Evolutionary conservation across 1,140 invertebrate genomes (phyloP).

Genomic region (Drosophila persimilis): DNA sequence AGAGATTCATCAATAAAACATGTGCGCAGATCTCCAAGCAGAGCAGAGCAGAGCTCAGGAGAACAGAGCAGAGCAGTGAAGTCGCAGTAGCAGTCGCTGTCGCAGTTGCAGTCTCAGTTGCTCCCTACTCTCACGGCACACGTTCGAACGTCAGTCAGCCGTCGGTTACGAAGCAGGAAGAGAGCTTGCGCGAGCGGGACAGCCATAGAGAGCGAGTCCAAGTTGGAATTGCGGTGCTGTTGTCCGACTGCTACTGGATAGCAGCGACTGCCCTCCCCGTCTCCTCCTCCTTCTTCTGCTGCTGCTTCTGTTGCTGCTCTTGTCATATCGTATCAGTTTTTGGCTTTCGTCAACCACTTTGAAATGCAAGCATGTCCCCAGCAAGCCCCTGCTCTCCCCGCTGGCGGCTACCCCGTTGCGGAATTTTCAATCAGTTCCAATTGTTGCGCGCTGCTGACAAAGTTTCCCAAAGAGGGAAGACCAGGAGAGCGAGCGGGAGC

Average conservation of each 20-base stretch:
- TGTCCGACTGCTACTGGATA: constrained; percentile 11
- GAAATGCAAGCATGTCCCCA: constrained; percentile 51
- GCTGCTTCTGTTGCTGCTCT: constrained; percentile 66
- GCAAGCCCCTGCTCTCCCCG: neutral
- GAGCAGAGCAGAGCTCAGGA: too few relatives aligned
- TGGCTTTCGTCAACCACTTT: constrained; percentile 71
- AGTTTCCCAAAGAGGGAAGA: constrained; percentile 31
- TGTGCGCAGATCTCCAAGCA: constrained; percentile 50
- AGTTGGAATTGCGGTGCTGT: constrained; percentile 5
- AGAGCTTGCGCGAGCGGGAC: too few relatives aligned
- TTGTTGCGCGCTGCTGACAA: constrained; percentile 77
- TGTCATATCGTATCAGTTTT: constrained; percentile 80
- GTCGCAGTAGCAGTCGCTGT: constrained; percentile 9
- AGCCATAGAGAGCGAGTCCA: constrained; percentile 24
- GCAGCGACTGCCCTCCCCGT: neutral
- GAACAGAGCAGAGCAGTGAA: neutral
- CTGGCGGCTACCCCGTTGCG: constrained; percentile 27
- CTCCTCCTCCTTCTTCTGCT: constrained; percentile 12
- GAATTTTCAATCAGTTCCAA: constrained; percentile 81
- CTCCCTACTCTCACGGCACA: constrained; percentile 64
- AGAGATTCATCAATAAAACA: constrained; percentile 82
- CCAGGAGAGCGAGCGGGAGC: neutral
- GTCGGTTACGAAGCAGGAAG: too few relatives aligned
- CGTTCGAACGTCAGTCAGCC: constrained; percentile 59
- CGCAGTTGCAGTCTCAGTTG: constrained; percentile 6